Conservation (phyloP, 1,140 invertebrate genomes). For the Leguminivora glycinivorella region DNA sequence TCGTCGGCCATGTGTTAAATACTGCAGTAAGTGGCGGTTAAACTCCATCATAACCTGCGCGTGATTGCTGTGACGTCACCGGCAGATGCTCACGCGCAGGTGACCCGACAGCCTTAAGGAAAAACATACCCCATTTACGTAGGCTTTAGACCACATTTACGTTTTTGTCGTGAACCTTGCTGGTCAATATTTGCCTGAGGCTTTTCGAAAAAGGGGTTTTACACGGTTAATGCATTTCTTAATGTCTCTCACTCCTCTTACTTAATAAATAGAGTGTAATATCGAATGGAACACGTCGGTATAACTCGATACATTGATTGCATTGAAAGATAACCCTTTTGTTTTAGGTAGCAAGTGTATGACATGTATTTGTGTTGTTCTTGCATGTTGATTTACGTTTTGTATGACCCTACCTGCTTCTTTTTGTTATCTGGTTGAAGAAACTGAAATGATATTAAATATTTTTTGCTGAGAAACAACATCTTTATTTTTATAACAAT, state of each 20-base stretch:
- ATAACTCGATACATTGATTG: constrained; percentile 11
- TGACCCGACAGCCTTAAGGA: background rate
- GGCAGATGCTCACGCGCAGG: constrained; percentile 17
- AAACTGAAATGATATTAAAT: background rate
- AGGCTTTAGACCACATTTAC: background rate
- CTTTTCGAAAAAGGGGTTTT: constrained; percentile 23
- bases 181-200: constrained; percentile 8
- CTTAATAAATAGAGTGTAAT: background rate
- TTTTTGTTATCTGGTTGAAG: background rate
- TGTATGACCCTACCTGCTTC: background rate
- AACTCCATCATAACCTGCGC: constrained; percentile 10
- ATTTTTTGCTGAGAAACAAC: background rate
- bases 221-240: background rate
- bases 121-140: background rate
- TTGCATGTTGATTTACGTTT: constrained; percentile 12
- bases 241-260: background rate
- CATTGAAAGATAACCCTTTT: constrained; percentile 9
- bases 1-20: background rate
- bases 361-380: constrained; percentile 16
- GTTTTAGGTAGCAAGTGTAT: constrained; percentile 27
- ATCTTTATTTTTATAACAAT: too few species aligned
- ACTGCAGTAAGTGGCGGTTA: background rate
- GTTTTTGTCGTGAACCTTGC: background rate
- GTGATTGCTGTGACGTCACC: constrained; percentile 5
- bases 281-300: background rate